A percentile compares a stretch with the other conserved stretches of the same genome.
phyloP scores from a whole-genome alignment of 2,888 invertebrate species.

The Cephus nigrinus region DNA sequence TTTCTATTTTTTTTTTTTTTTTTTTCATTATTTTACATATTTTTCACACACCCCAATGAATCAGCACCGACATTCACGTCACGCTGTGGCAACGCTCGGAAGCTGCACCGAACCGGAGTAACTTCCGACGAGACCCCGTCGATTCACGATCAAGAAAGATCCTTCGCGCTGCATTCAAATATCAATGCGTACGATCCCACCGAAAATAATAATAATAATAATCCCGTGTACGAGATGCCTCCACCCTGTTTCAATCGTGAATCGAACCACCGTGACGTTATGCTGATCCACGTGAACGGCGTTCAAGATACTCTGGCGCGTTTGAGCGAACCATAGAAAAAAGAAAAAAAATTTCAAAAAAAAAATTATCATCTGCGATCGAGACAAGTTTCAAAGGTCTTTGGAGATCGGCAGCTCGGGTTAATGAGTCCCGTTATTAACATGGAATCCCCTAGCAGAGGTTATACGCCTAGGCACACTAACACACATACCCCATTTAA shows the following conservation, averaged over 20 bases:
- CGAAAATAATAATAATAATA: too few species aligned
- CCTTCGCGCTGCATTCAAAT: not conserved
- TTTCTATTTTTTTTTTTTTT: not conserved
- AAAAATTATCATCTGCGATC: not conserved
- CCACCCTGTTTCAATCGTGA: not conserved
- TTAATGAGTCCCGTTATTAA: not conserved
- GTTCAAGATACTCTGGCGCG: not conserved
- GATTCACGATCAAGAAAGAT: not conserved
- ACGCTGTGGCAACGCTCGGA: not conserved
- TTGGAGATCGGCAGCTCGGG: not conserved
- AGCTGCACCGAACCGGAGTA: not conserved
- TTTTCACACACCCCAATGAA: not conserved
- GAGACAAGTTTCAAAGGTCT: not conserved
- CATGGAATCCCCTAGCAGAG: not conserved
- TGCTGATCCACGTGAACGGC: not conserved
- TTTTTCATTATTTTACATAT: not conserved
- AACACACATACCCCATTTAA: not conserved
- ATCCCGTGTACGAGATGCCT: too few species aligned
- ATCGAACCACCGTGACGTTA: not conserved
- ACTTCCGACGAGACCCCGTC: not conserved
- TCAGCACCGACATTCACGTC: not conserved
- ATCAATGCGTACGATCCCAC: not conserved
- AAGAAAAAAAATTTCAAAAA: not conserved
- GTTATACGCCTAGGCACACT: not conserved
- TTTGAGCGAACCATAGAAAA: not conserved